Evolutionary conservation across 2,113 vertebrate species (phyloP), one percentile per base, ranked within the genome.

Genomic region (Eonycteris spelaea): DNA sequence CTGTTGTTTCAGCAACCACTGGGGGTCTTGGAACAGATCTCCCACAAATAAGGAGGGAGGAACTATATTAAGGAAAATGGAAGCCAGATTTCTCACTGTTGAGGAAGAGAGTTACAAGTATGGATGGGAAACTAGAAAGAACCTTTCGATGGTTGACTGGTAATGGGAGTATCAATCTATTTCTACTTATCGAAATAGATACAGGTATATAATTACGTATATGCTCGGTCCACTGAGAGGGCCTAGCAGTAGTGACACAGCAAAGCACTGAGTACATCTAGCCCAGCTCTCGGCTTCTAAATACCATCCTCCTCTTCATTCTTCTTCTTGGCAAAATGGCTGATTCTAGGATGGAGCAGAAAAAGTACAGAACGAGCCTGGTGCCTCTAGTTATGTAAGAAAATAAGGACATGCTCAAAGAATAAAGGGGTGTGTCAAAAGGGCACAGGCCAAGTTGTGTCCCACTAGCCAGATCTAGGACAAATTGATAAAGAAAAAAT

Each of bases 271-370:
- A 94, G 48, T 43, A 38, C 53, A 70, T 40, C 67, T 51, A 86
- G 57, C 65, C 82, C 33, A 87, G 55, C 63, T 83, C 59, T 70
- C 85, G 65, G 30, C 38, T 85, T 90, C 75, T 82, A 59, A 77
- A 77, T 79, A 40, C 16, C 30, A 75, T 80, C 82, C 75, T 90
- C 45, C 65, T 40, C 35, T 89, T 95, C 55, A 24, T 67, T 78
- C 86, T 82, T 33, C 30, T 68, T 91, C 67, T 92, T 91, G n/a
- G 84, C n/a, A 67, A 84, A 89, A 55, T 83, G 61, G 40, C 63
- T 75, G 55, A 83, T 75, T 92, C 33, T 61, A 89, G 63, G 12
- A 33, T 57, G 12, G 30, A 77, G 67, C 57, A 88, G 40, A 38
- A n/a, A 75, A 84, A 84, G 51, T 38, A 74, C 18, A 40, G 28